Percentiles rank a stretch among this genome's conserved stretches.
Evolutionary conservation across 2,797 vertebrate genomes (phyloP).

Genomic region (Thunnus albacares): DNA sequence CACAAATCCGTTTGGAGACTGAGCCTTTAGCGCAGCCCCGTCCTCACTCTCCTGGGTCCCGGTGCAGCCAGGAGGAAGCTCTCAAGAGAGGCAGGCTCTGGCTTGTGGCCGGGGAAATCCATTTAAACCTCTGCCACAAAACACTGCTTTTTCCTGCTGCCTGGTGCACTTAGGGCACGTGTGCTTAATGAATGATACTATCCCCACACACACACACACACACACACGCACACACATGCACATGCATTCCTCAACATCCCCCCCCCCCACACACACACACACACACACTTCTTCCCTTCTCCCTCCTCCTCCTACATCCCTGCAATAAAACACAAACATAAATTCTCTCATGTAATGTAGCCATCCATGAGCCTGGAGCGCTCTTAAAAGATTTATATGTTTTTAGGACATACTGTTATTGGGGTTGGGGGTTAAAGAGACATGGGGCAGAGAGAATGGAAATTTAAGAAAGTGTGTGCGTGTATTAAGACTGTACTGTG

Average conservation of each 20-base stretch:
- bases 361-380: neutral
- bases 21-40: constrained; percentile 54
- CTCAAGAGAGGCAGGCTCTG: constrained; percentile 67
- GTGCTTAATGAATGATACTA: constrained; percentile 67
- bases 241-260: constrained; percentile 17
- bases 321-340: constrained; percentile 42
- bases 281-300: neutral
- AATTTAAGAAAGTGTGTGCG: constrained; percentile 4
- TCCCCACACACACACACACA: constrained; percentile 25
- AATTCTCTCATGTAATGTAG: constrained; percentile 33
- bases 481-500: neutral
- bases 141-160: constrained; percentile 55
- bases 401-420: constrained; percentile 11
- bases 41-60: constrained; percentile 66
- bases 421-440: constrained; percentile 25
- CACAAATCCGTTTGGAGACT: constrained; percentile 81
- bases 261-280: constrained; percentile 9
- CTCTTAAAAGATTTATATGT: constrained; percentile 39
- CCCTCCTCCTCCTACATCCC: neutral
- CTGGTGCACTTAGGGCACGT: constrained; percentile 55
- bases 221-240: neutral
- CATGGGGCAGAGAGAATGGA: constrained; percentile 2
- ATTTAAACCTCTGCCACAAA: constrained; percentile 75
- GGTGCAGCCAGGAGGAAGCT: constrained; percentile 70
- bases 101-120: constrained; percentile 71